Base-by-base conservation (phyloP, 2,113 vertebrate genomes). In the Hippocampus guttulatus region DNA sequence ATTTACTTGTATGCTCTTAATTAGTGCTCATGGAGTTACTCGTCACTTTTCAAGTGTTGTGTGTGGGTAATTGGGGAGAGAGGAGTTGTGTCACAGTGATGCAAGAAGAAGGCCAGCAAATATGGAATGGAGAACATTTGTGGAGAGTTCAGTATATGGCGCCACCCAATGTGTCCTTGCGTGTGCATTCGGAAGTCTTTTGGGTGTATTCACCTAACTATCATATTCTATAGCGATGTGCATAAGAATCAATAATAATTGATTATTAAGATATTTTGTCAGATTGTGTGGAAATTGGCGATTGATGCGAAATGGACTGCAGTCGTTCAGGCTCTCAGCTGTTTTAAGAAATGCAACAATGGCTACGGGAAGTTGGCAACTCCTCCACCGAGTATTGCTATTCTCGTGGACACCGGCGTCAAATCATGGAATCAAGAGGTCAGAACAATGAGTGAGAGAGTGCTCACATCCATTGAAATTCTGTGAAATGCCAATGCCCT, bases 21-120 rank as follows among this genome's bases (percentile, higher is more conserved):
- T 61, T 33, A 18, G 27, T 61, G 30, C 15, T 33, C 73, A 64
- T 71, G 43, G 66, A 67, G 54, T 63, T 3, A 68, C 58, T 72
- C 76, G 15, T 78, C 43, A 58, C 73, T 61, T 20, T 61, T 33
- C 7, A 33, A 16, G 60, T 62, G 7, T 62, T 62, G 15, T 62
- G 60, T 62, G 60, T 38, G 54, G 8, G 47, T 16, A 49, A 6
- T 49, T 49, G 47, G 15, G 47, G 15, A 6, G 1, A 49, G 14
- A 20, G 47, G 5, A 49, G 16, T 20, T 18, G 47, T 45, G 43
- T 12, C 54, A 55, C 18, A 57, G 12, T 25, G 23, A 25, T 57
- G 11, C 55, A 57, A 25, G 9, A 57, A 14, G n/a, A 25, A 23
- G 55, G 23, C 10, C 23, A 27, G 23, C 11, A 25, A 57, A 57